Evolutionary conservation across 2,888 invertebrate genomes (phyloP).

Genomic region (Sminthurides aquaticus): DNA sequence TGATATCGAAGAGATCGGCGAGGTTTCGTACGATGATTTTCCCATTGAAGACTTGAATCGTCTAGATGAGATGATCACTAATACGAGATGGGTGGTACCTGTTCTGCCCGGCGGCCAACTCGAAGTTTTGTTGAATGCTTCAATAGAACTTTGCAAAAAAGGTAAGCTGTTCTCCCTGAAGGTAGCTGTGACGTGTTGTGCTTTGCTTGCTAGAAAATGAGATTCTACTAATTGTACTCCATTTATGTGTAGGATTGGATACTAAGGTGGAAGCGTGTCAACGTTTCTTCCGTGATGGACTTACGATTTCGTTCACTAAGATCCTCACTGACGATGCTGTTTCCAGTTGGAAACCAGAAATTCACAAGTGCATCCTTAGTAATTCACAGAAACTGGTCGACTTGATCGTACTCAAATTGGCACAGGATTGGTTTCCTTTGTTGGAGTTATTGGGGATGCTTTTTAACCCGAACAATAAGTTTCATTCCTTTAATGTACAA

Average conservation of each 20-base stretch:
- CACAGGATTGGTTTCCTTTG: slow-evolving; percentile 82
- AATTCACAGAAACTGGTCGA: slow-evolving; percentile 88
- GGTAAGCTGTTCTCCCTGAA: slow-evolving; percentile 51
- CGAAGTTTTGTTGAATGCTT: slow-evolving; percentile 79
- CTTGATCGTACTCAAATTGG: slow-evolving; percentile 82
- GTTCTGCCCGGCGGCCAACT: slow-evolving; percentile 93
- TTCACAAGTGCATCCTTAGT: slow-evolving; percentile 87
- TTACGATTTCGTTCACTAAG: slow-evolving; percentile 90
- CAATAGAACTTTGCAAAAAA: slow-evolving; percentile 76
- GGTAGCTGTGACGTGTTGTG: no score
- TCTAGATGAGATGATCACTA: slow-evolving; percentile 91
- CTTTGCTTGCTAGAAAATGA: no score
- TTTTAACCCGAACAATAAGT: slow-evolving; percentile 92
- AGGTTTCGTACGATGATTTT: slow-evolving; percentile 51
- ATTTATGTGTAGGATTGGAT: slow-evolving; percentile 62
- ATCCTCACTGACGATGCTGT: slow-evolving; percentile 96
- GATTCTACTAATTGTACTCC: neutral
- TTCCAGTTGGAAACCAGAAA: slow-evolving; percentile 94
- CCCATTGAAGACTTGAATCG: slow-evolving; percentile 78
- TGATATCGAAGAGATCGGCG: slow-evolving; percentile 18
- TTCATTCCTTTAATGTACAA: slow-evolving; percentile 76
- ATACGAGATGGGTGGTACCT: slow-evolving; percentile 94
- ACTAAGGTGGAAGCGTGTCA: slow-evolving; percentile 82
- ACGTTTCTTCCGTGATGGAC: slow-evolving; percentile 86
- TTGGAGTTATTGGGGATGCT: slow-evolving; percentile 86